Conservation (phyloP, 1,140 invertebrate genomes). For the Scaptodrosophila lebanonensis region DNA sequence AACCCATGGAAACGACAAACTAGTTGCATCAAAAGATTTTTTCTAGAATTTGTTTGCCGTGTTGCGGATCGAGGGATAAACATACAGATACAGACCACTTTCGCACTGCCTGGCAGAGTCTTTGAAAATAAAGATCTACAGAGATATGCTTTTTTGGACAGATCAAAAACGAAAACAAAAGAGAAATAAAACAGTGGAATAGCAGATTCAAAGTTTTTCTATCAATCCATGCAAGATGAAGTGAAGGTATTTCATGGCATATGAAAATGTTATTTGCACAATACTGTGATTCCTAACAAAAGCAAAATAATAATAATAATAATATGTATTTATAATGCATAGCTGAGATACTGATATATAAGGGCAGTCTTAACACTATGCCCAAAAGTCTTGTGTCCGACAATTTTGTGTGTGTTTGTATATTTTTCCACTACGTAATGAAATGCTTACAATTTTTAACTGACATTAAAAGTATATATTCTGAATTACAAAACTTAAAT, state of each 20-base stretch:
- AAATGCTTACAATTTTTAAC: slow-evolving; percentile 43
- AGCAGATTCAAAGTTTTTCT: too few relatives aligned
- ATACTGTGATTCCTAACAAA: slow-evolving; percentile 62
- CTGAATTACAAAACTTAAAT: slow-evolving; percentile 15
- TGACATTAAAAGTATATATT: slow-evolving; percentile 44
- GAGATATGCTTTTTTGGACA: too few relatives aligned
- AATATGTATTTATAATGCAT: slow-evolving; percentile 9
- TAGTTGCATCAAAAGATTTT: too few relatives aligned
- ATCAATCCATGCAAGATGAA: too few relatives aligned
- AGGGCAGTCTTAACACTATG: too few relatives aligned
- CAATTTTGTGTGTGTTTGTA: slow-evolving; percentile 44
- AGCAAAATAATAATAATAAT: slow-evolving; percentile 13
- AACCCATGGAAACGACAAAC: too few relatives aligned
- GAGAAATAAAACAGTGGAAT: not conserved
- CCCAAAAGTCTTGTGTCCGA: slow-evolving; percentile 17
- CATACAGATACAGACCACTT: not conserved
- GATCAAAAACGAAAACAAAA: too few relatives aligned
- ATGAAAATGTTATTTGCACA: slow-evolving; percentile 53
- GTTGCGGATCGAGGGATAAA: too few relatives aligned
- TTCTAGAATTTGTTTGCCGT: not conserved
- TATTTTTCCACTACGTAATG: slow-evolving; percentile 41
- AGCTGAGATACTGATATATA: slow-evolving; percentile 11
- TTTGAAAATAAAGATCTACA: too few relatives aligned
- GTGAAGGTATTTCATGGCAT: slow-evolving; percentile 19
- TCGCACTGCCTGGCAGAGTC: too few relatives aligned